Evolutionary conservation across 2,888 invertebrate genomes (phyloP).

Genomic region (Nomada fucata): DNA sequence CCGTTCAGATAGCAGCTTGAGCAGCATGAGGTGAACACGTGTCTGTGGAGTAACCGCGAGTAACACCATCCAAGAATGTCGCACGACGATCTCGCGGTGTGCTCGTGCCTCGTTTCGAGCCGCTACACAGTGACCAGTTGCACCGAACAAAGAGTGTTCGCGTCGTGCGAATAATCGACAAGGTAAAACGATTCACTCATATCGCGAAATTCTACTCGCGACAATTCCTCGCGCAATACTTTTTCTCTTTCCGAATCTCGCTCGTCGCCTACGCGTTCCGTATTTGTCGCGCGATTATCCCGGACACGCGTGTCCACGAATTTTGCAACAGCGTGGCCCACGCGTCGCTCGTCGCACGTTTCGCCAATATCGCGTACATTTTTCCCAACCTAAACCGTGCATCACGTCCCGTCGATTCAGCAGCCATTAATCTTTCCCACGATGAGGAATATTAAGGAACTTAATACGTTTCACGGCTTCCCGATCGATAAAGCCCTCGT

Average conservation of each 20-base stretch:
- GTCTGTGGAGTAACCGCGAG: neutral
- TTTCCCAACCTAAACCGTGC: too few species aligned
- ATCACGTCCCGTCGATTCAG: too few species aligned
- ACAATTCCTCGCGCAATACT: neutral
- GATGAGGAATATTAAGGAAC: too few species aligned
- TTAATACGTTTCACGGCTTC: neutral
- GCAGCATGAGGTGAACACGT: slow-evolving; percentile 27
- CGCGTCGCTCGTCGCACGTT: too few species aligned
- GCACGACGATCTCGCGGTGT: neutral
- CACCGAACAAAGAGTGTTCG: neutral
- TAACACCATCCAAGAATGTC: neutral
- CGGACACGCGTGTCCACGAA: too few species aligned
- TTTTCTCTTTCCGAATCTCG: too few species aligned
- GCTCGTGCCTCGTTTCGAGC: too few species aligned
- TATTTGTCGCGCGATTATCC: too few species aligned
- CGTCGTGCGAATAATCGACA: neutral
- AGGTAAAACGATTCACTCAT: neutral
- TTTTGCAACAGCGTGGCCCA: too few species aligned
- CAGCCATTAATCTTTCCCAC: too few species aligned
- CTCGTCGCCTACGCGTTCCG: too few species aligned
- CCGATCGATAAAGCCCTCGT: neutral
- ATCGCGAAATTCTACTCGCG: neutral
- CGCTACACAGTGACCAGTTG: neutral
- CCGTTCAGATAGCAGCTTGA: slow-evolving; percentile 14
- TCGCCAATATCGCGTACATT: too few species aligned